Conservation (phyloP, 1,140 invertebrate genomes). For the Drosophila willistoni region DNA sequence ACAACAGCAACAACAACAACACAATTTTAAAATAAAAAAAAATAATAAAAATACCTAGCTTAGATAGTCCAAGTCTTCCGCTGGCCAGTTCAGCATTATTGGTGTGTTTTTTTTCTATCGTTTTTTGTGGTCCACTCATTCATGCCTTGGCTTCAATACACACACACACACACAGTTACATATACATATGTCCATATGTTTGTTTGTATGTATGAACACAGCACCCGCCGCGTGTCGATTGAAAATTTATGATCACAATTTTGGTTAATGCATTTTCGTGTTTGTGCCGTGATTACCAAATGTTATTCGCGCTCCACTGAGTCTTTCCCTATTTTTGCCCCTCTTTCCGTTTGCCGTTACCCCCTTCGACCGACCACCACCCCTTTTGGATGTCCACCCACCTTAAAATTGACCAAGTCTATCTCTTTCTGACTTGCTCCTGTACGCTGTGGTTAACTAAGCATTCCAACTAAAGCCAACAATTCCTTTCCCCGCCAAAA, state of each 20-base stretch:
- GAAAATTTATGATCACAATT: slow-evolving; percentile 82
- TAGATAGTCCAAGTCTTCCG: slow-evolving; percentile 53
- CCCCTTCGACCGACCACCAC: slow-evolving; percentile 26
- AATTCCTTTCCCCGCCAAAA: too few relatives aligned
- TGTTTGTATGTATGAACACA: slow-evolving; percentile 50
- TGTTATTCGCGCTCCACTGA: slow-evolving; percentile 80
- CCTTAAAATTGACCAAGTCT: background rate
- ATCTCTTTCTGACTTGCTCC: slow-evolving; percentile 47
- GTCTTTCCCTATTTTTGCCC: slow-evolving; percentile 51
- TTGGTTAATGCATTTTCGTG: slow-evolving; percentile 82
- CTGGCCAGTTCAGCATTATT: slow-evolving; percentile 61
- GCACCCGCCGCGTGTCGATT: slow-evolving; percentile 80
- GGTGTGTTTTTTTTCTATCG: too few relatives aligned
- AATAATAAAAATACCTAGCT: slow-evolving; percentile 41
- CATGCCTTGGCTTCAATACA: slow-evolving; percentile 39
- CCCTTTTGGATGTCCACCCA: background rate
- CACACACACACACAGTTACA: background rate
- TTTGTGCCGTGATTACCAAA: slow-evolving; percentile 82
- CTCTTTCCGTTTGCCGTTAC: background rate
- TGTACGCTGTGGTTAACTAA: slow-evolving; percentile 66
- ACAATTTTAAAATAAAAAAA: background rate
- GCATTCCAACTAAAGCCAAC: slow-evolving; percentile 63
- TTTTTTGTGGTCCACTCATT: slow-evolving; percentile 59
- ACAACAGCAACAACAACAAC: background rate
- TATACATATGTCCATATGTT: background rate